phyloP scores from a whole-genome alignment of 2,797 vertebrate species.

The Odontamblyopus rebecca region DNA sequence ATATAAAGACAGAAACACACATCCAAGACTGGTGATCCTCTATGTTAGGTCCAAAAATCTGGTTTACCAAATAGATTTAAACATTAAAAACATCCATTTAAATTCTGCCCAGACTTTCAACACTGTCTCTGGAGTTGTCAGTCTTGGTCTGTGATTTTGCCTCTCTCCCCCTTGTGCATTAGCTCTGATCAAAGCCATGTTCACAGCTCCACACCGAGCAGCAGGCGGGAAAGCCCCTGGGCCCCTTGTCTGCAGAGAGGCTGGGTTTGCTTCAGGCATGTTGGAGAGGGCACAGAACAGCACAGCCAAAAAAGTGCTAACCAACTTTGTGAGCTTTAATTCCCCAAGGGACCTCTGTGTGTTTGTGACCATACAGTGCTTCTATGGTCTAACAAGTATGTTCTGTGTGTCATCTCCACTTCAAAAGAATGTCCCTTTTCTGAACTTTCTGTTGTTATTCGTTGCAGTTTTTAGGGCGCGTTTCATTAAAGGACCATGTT shows the following conservation, averaged over 20 bases:
- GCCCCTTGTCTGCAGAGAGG: conserved; percentile 28
- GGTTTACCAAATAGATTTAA: too few species aligned
- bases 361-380: conserved; percentile 7
- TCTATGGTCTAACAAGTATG: conserved; percentile 8
- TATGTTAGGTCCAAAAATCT: too few species aligned
- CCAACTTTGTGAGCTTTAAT: conserved; percentile 22
- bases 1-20: too few species aligned
- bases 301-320: background rate
- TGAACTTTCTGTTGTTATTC: conserved; percentile 16
- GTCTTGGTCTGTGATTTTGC: conserved; percentile 15
- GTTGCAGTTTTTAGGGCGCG: background rate
- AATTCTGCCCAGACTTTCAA: background rate
- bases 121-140: background rate
- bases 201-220: conserved; percentile 51
- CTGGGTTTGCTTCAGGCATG: conserved; percentile 30
- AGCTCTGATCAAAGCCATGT: conserved; percentile 62
- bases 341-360: conserved; percentile 2
- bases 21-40: too few species aligned
- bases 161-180: conserved; percentile 54
- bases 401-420: conserved; percentile 14
- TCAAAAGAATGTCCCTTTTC: conserved; percentile 20
- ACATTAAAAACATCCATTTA: too few species aligned
- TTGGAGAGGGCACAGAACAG: conserved; percentile 16
- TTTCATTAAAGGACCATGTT: too few species aligned
- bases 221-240: conserved; percentile 56